These are phyloP conservation scores for Bujurquina vittata DNA, from an alignment of 2,113 vertebrate genomes.

Conservation along the genomic window DNA sequence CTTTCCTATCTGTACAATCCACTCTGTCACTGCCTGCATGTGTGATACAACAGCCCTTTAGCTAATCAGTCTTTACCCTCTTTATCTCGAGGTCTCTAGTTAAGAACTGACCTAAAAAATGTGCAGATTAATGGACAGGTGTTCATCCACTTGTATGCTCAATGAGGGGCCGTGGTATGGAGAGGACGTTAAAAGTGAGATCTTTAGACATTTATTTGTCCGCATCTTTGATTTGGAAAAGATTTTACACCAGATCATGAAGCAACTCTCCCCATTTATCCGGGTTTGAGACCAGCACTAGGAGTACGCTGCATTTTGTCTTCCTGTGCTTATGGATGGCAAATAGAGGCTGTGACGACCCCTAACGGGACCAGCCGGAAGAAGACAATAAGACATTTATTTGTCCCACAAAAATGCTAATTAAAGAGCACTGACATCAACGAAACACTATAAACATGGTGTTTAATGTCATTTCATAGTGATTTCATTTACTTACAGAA, in stretches of 20 bases:
- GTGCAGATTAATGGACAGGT: conserved; percentile 45
- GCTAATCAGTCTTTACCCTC: conserved; percentile 73
- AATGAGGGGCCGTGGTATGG: not conserved
- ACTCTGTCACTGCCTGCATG: conserved; percentile 4
- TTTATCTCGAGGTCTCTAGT: conserved; percentile 55
- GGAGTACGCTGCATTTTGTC: too few relatives aligned
- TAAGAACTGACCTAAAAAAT: conserved; percentile 54
- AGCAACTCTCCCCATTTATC: not conserved
- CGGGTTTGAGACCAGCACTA: not conserved
- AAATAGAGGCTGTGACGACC: not conserved
- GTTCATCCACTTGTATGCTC: conserved; percentile 17
- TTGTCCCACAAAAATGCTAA: not conserved
- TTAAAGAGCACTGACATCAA: not conserved
- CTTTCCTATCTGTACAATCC: not conserved
- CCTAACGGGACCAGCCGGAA: too few relatives aligned
- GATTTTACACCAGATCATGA: too few relatives aligned
- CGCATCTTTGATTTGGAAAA: too few relatives aligned
- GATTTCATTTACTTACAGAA: not conserved
- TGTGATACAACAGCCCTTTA: conserved; percentile 31
- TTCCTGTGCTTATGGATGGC: too few relatives aligned
- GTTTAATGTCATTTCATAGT: fast-evolving
- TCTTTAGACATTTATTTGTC: not conserved
- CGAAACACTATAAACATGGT: not conserved
- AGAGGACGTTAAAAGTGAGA: not conserved
- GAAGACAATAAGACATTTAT: not conserved